phyloP scores from a whole-genome alignment of 2,797 vertebrate genomes.

The Denticeps clupeoides region DNA sequence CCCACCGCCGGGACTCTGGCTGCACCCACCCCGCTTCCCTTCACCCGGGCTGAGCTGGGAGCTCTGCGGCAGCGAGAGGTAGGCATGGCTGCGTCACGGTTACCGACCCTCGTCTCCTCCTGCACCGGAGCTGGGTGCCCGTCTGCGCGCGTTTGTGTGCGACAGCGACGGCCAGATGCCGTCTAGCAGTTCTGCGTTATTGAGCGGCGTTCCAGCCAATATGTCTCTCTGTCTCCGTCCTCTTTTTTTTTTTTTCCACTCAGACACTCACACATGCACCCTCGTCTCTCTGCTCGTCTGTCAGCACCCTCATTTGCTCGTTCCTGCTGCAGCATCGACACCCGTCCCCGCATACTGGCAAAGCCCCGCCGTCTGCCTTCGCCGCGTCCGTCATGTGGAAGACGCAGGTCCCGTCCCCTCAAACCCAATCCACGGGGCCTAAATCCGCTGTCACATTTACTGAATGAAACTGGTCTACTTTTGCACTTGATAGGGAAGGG shows the following conservation, averaged over 20 bases:
- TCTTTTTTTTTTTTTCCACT: slow-evolving; percentile 4
- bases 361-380: too few species aligned
- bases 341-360: slow-evolving; percentile 11
- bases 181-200: too few species aligned
- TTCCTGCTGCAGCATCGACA: slow-evolving; percentile 11
- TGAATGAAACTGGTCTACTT: too few species aligned
- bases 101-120: too few species aligned
- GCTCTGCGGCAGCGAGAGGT: slow-evolving; percentile 59
- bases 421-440: neutral
- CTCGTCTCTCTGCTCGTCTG: neutral
- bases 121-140: too few species aligned
- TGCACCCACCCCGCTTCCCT: slow-evolving; percentile 26
- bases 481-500: slow-evolving; percentile 1
- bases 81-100: slow-evolving; percentile 34
- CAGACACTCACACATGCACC: too few species aligned
- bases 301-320: neutral
- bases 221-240: slow-evolving; percentile 6
- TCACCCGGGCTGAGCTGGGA: slow-evolving; percentile 37
- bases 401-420: neutral
- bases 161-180: too few species aligned
- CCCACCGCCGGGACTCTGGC: slow-evolving; percentile 17
- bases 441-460: too few species aligned
- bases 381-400: neutral
- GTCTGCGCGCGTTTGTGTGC: too few species aligned
- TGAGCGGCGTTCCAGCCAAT: too few species aligned